phyloP scores from a whole-genome alignment of 2,797 vertebrate species.

The Zenarchopterus dispar region DNA sequence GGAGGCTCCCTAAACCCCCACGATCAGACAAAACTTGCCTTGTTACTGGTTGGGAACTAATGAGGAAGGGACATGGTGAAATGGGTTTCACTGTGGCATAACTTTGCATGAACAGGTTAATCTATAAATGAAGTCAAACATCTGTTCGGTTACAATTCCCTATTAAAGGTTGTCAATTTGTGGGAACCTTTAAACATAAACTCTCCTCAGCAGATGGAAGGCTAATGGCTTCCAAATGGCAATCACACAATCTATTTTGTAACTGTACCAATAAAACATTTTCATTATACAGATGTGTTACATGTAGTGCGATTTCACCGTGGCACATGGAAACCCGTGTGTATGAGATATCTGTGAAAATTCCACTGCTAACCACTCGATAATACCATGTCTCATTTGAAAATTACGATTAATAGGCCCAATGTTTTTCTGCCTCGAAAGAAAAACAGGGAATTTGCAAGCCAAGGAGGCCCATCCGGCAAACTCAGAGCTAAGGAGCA shows the following conservation, averaged over 20 bases:
- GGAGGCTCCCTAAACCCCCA: slow-evolving; percentile 31
- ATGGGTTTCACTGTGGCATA: slow-evolving; percentile 39
- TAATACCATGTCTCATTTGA: slow-evolving; percentile 26
- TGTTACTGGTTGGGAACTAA: slow-evolving; percentile 47
- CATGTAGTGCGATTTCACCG: neutral
- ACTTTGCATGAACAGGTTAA: slow-evolving; percentile 52
- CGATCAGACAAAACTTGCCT: slow-evolving; percentile 33
- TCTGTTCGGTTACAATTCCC: slow-evolving; percentile 33
- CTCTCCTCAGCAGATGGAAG: slow-evolving; percentile 25
- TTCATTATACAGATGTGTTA: neutral
- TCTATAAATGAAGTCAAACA: slow-evolving; percentile 53
- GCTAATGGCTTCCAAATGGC: slow-evolving; percentile 57
- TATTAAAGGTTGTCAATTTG: slow-evolving; percentile 28
- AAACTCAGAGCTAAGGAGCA: slow-evolving; percentile 12
- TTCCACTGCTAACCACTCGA: slow-evolving; percentile 22
- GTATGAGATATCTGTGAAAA: slow-evolving; percentile 11
- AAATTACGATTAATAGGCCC: slow-evolving; percentile 27
- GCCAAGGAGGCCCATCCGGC: slow-evolving; percentile 17
- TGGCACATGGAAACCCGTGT: neutral
- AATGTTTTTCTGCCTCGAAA: slow-evolving; percentile 42
- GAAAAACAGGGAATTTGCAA: slow-evolving; percentile 40
- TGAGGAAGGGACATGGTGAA: slow-evolving; percentile 38
- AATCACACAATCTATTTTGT: slow-evolving; percentile 18
- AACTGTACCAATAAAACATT: slow-evolving; percentile 13
- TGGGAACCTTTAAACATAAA: slow-evolving; percentile 33